phyloP scores from a whole-genome alignment of 2,797 vertebrate species.

The Sebastes miniatus region DNA sequence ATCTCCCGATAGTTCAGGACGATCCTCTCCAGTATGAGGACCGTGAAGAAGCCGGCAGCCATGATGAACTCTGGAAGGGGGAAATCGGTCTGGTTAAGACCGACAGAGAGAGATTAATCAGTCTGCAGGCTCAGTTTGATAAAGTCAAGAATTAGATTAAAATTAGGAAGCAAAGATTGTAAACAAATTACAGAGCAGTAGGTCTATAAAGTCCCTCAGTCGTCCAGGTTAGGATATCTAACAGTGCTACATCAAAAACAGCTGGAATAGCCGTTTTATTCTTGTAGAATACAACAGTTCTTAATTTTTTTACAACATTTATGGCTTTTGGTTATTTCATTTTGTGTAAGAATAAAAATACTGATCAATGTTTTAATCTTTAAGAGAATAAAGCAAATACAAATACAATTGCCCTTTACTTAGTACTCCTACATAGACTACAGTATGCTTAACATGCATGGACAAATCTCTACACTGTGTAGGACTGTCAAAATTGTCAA shows the following conservation, averaged over 20 bases:
- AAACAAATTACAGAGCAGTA: background rate
- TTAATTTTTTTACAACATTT: background rate
- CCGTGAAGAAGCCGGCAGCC: constrained; percentile 88
- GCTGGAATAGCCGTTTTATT: background rate
- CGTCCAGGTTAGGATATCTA: background rate
- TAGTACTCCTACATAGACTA: background rate
- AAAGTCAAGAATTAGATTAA: background rate
- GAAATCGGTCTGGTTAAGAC: constrained; percentile 76
- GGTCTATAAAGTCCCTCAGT: background rate
- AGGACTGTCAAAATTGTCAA: no score
- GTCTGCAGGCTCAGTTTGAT: background rate
- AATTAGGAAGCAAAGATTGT: background rate
- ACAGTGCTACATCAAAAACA: background rate
- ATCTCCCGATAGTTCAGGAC: constrained; percentile 72
- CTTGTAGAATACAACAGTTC: background rate
- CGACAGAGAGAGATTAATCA: background rate
- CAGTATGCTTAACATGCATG: background rate
- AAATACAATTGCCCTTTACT: background rate
- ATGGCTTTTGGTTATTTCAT: background rate
- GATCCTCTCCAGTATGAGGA: constrained; percentile 88
- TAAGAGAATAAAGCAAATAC: background rate
- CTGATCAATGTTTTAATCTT: background rate
- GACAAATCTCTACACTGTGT: background rate
- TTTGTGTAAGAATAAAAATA: background rate
- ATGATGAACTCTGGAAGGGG: constrained; percentile 90